phyloP scores from a whole-genome alignment of 2,888 invertebrate genomes.

The Trileptium ribeirensis region DNA sequence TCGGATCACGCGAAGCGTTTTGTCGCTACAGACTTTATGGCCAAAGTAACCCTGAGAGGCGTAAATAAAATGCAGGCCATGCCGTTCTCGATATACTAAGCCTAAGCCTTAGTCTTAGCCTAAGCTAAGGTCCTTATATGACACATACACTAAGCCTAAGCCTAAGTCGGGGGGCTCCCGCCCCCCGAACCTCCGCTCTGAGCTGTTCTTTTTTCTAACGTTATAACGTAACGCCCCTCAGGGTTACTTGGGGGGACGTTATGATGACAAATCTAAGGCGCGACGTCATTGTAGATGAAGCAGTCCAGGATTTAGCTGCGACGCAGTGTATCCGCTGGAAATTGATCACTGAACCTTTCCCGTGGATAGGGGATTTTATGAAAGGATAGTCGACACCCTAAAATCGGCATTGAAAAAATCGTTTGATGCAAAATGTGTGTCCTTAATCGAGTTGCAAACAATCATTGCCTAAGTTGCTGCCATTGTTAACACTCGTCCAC shows the following conservation, averaged over 20 bases:
- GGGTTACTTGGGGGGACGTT: too few species aligned
- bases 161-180: too few species aligned
- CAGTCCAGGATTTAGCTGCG: background rate
- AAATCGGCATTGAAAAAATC: background rate
- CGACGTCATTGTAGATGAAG: background rate
- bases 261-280: slow-evolving; percentile 38
- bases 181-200: too few species aligned
- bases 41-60: too few species aligned
- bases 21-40: background rate
- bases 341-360: background rate
- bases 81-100: too few species aligned
- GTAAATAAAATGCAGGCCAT: too few species aligned
- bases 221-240: too few species aligned
- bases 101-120: too few species aligned
- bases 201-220: too few species aligned
- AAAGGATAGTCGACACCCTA: background rate
- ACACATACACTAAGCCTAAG: too few species aligned
- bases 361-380: background rate
- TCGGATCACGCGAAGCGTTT: slow-evolving; percentile 54
- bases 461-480: background rate
- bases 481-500: slow-evolving; percentile 8
- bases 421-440: background rate
- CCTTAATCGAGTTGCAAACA: background rate
- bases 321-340: background rate
- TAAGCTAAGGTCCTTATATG: too few species aligned